Base-by-base conservation (phyloP, 2,888 invertebrate species). In the Meteorus cinctellus region DNA sequence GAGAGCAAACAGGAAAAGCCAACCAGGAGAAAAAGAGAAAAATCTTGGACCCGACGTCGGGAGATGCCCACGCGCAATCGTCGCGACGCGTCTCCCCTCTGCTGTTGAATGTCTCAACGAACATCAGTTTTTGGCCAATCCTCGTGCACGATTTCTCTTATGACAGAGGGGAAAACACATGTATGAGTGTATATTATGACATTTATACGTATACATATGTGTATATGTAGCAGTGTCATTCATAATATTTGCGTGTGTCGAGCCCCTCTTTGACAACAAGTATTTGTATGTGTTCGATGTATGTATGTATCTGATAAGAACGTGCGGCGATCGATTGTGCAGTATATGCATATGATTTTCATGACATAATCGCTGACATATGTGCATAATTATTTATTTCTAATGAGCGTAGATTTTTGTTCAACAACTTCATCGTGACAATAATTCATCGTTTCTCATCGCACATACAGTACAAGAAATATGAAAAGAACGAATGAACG, bases 171-270 rank as follows among this genome's bases (percentile, higher is more conserved):
- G 69, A 72, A 77, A 72, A 74, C 75, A 77, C 76, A 72, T 73
- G 77, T 73, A 74, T 73, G 77, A 68, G n/a, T 55, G 8, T 19
- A 55, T 19, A 55, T 19, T 19, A 19, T 8, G 8, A 12, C 41
- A 41, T 14, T 8, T 19, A 55, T 55, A 16, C n/a, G 2, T 14
- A n/a, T n/a, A 4, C 16, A 5, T 24, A 10, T 51, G 51, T 34
- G 6, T 16, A n/a, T 6, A 80, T 79, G 80, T 82, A 81, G 81
- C 81, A 82, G 81, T 84, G 83, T 84, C 87, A 87, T 87, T 87
- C 87, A 86, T 87, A 86, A 86, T 84, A 83, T 68, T 81, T 75
- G 36, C 70, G 27, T 55, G 31, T 41, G 36, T 63, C 63, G 55
- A 70, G 74, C 36, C 68, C 41, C 19, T 55, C 55, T 55, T 55